Base-by-base conservation (phyloP, 2,797 vertebrate species). In the Pipistrellus nathusii region DNA sequence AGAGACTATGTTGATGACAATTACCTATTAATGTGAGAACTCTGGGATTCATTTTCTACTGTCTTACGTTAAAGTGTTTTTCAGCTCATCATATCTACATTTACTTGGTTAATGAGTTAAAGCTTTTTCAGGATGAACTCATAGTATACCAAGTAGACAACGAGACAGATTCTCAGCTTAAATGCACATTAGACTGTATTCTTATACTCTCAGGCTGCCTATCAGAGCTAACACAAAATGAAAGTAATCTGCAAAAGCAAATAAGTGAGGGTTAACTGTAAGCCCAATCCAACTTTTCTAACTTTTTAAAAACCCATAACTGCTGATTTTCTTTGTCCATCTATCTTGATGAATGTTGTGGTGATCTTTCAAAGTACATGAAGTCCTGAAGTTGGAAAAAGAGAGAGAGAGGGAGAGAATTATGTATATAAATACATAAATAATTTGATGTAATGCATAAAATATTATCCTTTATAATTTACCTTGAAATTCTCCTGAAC, bases 321-420 rank as follows among this genome's bases (percentile, higher is more conserved):
- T 77, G 88, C 35, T 38, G 59, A 68, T 69, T 83, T 72, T 21
- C 46, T 20, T 55, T 38, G 6, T 83, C 55, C 21, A 6, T 93
- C 51, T 96, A 90, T 77, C 8, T 38, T 86, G 32, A 41, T 41
- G 38, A 41, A 88, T 69, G 4, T 38, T 86, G 3, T 88, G 97
- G 82, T 51, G 94, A 80, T 15, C 75, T 95, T 91, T 97, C 97
- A 88, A 96, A 97, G 76, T 97, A 96, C 96, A 97, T 97, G 91
- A 97, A 97, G 80, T 97, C 97, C 97, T 97, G 77, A 84, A 97
- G 96, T 94, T 84, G 27, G 62, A 95, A 96, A 92, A 77, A 51
- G 48, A 51, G 48, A 51, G 44, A 41, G 38, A 41, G 38, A 41
- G 38, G 48, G 0, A 95, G 2, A 91, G 69, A 62, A 96, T 75